Evolutionary conservation across 2,888 invertebrate genomes (phyloP), one percentile per base, ranked within the genome.

Genomic region (Apantesis nais): DNA sequence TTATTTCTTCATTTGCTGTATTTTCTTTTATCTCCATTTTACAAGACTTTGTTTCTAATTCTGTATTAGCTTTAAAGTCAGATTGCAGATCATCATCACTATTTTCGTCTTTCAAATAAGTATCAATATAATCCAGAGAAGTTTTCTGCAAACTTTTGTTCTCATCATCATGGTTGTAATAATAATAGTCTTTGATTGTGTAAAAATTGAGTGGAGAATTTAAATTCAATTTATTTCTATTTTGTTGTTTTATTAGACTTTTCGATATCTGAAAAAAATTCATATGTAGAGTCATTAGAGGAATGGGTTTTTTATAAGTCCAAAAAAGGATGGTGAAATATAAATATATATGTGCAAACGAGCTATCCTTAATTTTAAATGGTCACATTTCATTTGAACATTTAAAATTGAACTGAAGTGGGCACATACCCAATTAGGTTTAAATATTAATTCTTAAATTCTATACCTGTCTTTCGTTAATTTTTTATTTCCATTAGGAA

Each of bases 211-310:
- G 66, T 41, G 78, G 29, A 5, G 83, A 81, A 19, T 67, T 71
- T 16, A 85, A 67, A 60, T 84, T 83, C 39, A 85, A 71, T 12
- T 78, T 68, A 9, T 70, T 65, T 66, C 84, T 80, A 31, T 81
- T 76, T 63, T 74, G 73, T 66, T 74, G 60, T 67, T 74, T 75
- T 31, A 87, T 79, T 0, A 84, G 75, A 41, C 22, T 22, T 76
- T 79, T 78, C 7, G 75, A 82, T 41, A 88, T 74, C 87, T 87
- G 78, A 29, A 84, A 85, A 52, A 29, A 0, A 29, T 29, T 29
- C 2, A 31, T 31, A 19, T 62, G 9, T 25, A 22, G 16, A n/a
- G n/a, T n/a, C n/a, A n/a, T n/a, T 52, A 52, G 22, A 52, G 2
- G 9, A 22, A 22, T 48, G 22, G 1, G 1, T 48, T 8, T 22